These are phyloP conservation scores for Ceratina japonica DNA, from an alignment of 1,140 invertebrate genomes.

Conservation along the genomic window DNA sequence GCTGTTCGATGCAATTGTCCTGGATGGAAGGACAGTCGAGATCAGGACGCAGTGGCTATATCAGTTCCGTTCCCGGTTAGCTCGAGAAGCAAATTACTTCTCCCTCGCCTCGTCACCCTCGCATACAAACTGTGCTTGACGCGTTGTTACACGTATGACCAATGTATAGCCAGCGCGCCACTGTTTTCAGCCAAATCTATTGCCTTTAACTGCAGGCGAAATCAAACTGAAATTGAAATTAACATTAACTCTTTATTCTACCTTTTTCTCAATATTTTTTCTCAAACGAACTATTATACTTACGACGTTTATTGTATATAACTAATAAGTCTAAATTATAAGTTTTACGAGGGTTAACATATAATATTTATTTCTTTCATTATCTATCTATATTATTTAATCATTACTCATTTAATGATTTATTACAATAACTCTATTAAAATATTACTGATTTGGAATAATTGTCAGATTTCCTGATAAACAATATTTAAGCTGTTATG, in stretches of 20 bases:
- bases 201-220: neutral
- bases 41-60: slow-evolving; percentile 14
- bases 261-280: no score
- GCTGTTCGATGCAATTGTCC: slow-evolving; percentile 13
- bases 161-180: neutral
- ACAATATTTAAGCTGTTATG: no score
- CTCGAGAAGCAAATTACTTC: slow-evolving; percentile 31
- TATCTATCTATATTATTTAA: no score
- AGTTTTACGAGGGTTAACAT: no score
- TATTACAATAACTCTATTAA: no score
- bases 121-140: slow-evolving; percentile 6
- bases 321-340: no score
- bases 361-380: no score
- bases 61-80: slow-evolving; percentile 17
- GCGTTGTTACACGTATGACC: neutral
- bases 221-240: neutral
- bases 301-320: no score
- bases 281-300: no score
- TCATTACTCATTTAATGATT: no score
- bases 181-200: neutral
- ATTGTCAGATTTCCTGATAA: no score
- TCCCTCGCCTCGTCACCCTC: neutral
- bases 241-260: neutral
- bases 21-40: slow-evolving; percentile 9
- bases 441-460: no score